Base-by-base conservation (phyloP, 2,797 vertebrate genomes). In the Muraenolepis orangiensis region DNA sequence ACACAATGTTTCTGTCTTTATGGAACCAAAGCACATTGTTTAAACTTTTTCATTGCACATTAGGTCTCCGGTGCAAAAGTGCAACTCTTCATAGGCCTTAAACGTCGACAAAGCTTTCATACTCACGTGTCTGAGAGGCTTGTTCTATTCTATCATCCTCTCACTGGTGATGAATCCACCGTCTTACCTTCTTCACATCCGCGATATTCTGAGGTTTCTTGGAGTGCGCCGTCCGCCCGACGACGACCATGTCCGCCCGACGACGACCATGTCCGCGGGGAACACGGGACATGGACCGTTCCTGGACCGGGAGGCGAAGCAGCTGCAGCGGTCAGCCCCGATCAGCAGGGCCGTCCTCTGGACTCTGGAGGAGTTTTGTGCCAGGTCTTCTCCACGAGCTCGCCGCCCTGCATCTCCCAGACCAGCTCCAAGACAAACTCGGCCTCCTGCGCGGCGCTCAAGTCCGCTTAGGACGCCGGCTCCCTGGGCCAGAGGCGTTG, bases 121-220 rank as follows among this genome's bases (percentile, higher is more conserved):
- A 1, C 36, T 38, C 36, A 38, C 36, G 36, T 10, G 1, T 38
- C 36, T 7, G 3, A 38, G 7, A 34, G 32, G 7, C 32, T 34
- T 34, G 32, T 34, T 34, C 7, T 34, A 34, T 34, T 34, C 32
- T 34, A 11, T 1, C 8, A 38, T 12, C 12, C 12, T 10, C 36
- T 57, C 51, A 57, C 51, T 1, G 51, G 16, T n/a, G 51, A 18
- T 57, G 6, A 57, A 2, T 57, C 51, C 29, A 23, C 11, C 28
- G n/a, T 20, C 85, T 89, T 89, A 96, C 97, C 96, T 97, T 95
- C 87, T 91, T 95, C 70, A 97, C 96, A 86, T 97, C 95, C 10
- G 95, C 88, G 72, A 98, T 36, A 85, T 95, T 96, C 78, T 91
- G 91, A 46, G 90, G 78, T 88, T 95, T 98, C 93, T 97, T 98